These are phyloP conservation scores for Apamea monoglypha DNA, from an alignment of 2,888 invertebrate species.

Conservation along the genomic window DNA sequence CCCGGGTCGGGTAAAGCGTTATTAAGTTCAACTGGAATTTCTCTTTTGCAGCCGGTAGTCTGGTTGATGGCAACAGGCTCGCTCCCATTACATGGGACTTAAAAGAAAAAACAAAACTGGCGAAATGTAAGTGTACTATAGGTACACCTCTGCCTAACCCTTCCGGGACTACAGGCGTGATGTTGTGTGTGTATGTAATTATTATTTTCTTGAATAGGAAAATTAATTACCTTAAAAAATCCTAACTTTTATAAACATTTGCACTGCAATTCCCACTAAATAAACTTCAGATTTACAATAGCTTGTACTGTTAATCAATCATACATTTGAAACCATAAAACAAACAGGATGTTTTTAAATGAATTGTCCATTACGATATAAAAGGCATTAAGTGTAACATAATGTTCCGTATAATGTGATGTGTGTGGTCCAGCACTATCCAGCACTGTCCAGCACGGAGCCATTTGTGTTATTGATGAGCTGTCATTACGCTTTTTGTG, in stretches of 20 bases:
- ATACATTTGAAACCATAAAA: constrained; percentile 22
- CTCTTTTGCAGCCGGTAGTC: too few species aligned
- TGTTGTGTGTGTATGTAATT: too few species aligned
- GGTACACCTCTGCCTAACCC: too few species aligned
- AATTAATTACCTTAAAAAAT: neutral
- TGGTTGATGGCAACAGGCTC: too few species aligned
- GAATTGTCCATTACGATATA: constrained; percentile 29
- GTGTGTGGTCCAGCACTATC: constrained; percentile 37
- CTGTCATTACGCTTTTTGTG: constrained; percentile 39
- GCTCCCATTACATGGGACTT: too few species aligned
- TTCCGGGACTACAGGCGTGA: too few species aligned
- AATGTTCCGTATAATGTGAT: constrained; percentile 44
- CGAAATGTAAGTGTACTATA: too few species aligned
- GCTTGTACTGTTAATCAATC: constrained; percentile 17
- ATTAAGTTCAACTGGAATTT: too few species aligned
- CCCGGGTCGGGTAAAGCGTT: too few species aligned
- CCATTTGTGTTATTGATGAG: constrained; percentile 49
- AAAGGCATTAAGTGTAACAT: constrained; percentile 48
- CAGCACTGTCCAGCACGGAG: constrained; percentile 18
- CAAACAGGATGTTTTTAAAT: constrained; percentile 32
- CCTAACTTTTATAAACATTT: neutral
- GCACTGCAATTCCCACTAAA: neutral
- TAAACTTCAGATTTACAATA: neutral
- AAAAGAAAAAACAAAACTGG: too few species aligned
- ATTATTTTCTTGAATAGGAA: neutral